Percentiles rank a stretch among this genome's conserved stretches.
Evolutionary conservation across 2,888 invertebrate species (phyloP).

Genomic region (Synanthedon formicaeformis): DNA sequence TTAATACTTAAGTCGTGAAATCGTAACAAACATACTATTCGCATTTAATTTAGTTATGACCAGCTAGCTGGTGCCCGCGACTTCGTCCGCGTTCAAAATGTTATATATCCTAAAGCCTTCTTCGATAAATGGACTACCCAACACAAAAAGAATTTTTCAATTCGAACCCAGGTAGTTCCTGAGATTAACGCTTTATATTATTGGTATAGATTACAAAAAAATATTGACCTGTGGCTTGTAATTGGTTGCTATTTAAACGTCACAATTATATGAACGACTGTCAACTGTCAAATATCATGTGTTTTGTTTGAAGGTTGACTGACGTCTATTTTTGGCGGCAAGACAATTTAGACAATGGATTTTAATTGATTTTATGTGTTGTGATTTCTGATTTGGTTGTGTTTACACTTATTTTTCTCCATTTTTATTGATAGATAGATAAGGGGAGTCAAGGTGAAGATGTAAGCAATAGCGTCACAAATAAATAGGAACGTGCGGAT

Average conservation of each 20-base stretch:
- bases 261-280: background rate
- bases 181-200: no score
- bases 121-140: no score
- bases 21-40: no score
- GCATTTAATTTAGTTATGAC: no score
- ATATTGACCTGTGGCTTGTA: background rate
- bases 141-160: no score
- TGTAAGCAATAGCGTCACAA: conserved; percentile 18
- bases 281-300: conserved; percentile 1
- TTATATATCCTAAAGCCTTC: no score
- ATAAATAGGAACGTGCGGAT: conserved; percentile 39
- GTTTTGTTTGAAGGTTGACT: conserved; percentile 1
- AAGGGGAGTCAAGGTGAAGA: conserved; percentile 40
- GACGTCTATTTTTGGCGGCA: conserved; percentile 7
- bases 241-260: background rate
- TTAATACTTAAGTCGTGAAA: no score
- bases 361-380: background rate
- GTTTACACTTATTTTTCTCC: conserved; percentile 15
- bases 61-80: no score
- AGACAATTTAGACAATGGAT: background rate
- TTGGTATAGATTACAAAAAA: no score
- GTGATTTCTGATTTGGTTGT: conserved; percentile 7
- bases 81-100: no score
- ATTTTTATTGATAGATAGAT: conserved; percentile 17
- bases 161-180: no score